Conservation (phyloP, 2,888 invertebrate genomes). For the Buathra laborator region DNA sequence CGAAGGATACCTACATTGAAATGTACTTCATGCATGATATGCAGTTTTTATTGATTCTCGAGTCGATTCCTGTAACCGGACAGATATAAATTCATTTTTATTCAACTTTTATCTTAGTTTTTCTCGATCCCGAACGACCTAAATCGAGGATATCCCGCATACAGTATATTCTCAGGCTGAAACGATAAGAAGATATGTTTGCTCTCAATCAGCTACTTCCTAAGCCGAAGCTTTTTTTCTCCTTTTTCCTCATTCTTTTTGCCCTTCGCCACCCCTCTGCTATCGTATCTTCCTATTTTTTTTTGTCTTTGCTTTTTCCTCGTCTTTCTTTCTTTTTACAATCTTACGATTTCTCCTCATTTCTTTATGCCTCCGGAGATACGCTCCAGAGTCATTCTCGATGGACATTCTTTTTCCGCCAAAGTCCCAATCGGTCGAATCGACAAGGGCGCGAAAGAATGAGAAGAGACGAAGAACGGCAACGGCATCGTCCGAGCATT, state of each 20-base stretch:
- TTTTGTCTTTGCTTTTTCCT: background rate
- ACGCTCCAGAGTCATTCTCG: constrained; percentile 13
- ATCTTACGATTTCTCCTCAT: background rate
- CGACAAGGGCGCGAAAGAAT: constrained; percentile 20
- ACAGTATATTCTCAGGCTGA: constrained; percentile 20
- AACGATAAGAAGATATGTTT: constrained; percentile 55
- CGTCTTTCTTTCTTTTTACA: background rate
- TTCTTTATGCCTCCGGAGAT: background rate
- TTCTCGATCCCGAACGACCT: constrained; percentile 2
- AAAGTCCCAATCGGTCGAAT: background rate
- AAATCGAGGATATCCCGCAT: constrained; percentile 36
- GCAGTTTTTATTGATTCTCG: background rate
- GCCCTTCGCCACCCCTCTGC: background rate
- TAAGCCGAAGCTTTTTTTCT: constrained; percentile 29
- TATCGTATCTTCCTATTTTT: background rate
- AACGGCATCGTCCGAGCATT: constrained; percentile 30
- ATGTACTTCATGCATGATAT: background rate
- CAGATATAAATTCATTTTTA: constrained; percentile 12
- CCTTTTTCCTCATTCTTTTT: background rate
- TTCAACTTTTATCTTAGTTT: background rate
- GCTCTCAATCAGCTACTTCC: constrained; percentile 57
- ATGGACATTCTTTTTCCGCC: constrained; percentile 24
- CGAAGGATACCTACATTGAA: background rate
- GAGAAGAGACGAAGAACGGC: constrained; percentile 1
- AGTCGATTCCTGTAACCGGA: background rate